Conservation (phyloP, 2,797 vertebrate species). For the Dryobates pubescens region DNA sequence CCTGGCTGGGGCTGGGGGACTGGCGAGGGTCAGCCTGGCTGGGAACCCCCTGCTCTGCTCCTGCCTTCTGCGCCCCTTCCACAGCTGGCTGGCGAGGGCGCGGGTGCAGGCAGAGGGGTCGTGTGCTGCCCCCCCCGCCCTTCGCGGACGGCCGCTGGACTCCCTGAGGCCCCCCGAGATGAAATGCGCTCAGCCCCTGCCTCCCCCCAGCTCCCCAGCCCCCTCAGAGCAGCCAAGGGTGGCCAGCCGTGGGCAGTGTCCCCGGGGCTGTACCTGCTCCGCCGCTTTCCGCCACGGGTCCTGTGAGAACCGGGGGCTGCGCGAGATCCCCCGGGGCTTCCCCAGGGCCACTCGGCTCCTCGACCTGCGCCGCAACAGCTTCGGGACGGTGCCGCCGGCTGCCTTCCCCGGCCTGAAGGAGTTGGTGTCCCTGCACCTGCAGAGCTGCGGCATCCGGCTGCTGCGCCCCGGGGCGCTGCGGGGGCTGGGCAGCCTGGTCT, state of each 20-base stretch:
- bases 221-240: not conserved
- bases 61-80: conserved; percentile 87
- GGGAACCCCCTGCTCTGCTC: conserved; percentile 92
- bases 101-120: conserved; percentile 81
- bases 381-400: conserved; percentile 79
- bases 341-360: conserved; percentile 84
- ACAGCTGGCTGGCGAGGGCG: conserved; percentile 80
- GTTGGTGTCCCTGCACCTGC: conserved; percentile 91
- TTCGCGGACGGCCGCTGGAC: conserved; percentile 85
- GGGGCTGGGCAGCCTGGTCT: conserved; percentile 88
- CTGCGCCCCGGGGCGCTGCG: conserved; percentile 84
- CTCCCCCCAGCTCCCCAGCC: not conserved
- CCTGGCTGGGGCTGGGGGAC: conserved; percentile 77
- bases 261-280: conserved; percentile 83
- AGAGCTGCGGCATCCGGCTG: conserved; percentile 82
- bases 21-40: conserved; percentile 82
- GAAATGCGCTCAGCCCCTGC: conserved; percentile 79
- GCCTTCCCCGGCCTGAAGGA: conserved; percentile 83
- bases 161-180: conserved; percentile 81
- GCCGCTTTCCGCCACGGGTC: conserved; percentile 81
- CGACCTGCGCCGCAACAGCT: conserved; percentile 86
- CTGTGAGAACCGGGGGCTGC: conserved; percentile 84
- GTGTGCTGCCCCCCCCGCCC: conserved; percentile 82
- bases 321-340: conserved; percentile 88
- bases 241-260: conserved; percentile 69